Percentiles rank a stretch among this genome's conserved stretches.
Conservation (phyloP, 2,797 vertebrate species). For the Sebastes hubbsi region DNA sequence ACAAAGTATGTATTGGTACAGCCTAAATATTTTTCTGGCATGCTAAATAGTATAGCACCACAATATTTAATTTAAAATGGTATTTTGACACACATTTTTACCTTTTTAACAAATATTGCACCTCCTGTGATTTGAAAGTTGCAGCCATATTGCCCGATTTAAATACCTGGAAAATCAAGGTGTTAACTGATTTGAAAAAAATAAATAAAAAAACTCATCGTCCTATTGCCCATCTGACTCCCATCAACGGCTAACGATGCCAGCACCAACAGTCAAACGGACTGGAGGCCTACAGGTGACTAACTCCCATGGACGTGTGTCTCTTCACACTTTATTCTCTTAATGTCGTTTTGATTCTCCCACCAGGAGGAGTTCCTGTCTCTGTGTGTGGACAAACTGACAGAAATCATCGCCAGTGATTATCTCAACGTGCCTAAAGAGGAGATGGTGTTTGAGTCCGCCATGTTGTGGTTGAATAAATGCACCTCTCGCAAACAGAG, state of each 20-base stretch:
- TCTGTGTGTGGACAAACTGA: conserved; percentile 84
- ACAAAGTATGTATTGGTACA: no score
- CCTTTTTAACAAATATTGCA: no score
- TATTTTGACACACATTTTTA: no score
- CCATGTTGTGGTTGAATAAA: conserved; percentile 84
- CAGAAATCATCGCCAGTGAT: conserved; percentile 84
- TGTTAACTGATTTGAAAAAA: background rate
- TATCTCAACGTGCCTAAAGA: conserved; percentile 82
- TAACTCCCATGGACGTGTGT: background rate
- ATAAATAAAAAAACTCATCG: no score
- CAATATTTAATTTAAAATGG: no score
- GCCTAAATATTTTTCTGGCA: no score
- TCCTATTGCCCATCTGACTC: no score
- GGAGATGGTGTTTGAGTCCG: conserved; percentile 85
- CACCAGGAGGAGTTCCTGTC: conserved; percentile 86
- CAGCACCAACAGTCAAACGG: background rate
- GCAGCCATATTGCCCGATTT: no score
- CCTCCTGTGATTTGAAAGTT: no score
- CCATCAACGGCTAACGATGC: background rate
- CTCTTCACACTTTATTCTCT: background rate
- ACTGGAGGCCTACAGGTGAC: background rate
- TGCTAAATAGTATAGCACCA: no score
- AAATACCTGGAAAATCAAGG: background rate
- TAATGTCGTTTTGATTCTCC: background rate
- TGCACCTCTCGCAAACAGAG: conserved; percentile 77